Evolutionary conservation across 2,888 invertebrate genomes (phyloP).

Genomic region (Limnephilus rhombicus): DNA sequence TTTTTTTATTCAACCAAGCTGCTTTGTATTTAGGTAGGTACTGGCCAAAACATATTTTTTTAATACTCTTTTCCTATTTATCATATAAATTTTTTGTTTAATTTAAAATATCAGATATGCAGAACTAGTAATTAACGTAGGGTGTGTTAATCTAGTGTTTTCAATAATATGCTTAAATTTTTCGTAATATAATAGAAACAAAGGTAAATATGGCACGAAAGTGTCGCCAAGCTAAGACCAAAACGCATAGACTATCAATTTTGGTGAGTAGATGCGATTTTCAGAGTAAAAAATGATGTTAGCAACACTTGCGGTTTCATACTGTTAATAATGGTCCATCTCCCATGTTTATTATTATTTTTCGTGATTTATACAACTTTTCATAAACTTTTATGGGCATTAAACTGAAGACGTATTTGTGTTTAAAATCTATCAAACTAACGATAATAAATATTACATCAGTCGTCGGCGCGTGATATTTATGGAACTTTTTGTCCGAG

Average conservation of each 20-base stretch:
- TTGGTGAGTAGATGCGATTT: no score
- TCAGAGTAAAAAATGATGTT: no score
- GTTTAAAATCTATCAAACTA: not conserved
- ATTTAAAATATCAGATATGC: not conserved
- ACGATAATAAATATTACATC: not conserved
- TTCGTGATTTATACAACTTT: not conserved
- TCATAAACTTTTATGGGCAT: not conserved
- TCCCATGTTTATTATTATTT: no score
- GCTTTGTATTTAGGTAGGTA: not conserved
- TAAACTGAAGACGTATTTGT: not conserved
- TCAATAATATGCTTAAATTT: not conserved
- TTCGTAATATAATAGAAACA: not conserved
- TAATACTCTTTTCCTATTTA: not conserved
- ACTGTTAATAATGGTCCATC: no score
- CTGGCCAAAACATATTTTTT: not conserved
- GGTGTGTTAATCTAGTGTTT: not conserved
- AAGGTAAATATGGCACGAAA: no score
- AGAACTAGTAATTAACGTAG: not conserved
- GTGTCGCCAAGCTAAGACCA: no score
- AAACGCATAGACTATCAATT: no score
- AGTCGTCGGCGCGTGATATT: not conserved
- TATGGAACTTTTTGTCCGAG: constrained; percentile 51
- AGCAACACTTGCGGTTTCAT: no score
- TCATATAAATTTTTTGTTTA: not conserved
- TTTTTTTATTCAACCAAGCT: not conserved